These are phyloP conservation scores for Dicentrarchus labrax DNA, from an alignment of 2,113 vertebrate genomes.

Conservation along the genomic window DNA sequence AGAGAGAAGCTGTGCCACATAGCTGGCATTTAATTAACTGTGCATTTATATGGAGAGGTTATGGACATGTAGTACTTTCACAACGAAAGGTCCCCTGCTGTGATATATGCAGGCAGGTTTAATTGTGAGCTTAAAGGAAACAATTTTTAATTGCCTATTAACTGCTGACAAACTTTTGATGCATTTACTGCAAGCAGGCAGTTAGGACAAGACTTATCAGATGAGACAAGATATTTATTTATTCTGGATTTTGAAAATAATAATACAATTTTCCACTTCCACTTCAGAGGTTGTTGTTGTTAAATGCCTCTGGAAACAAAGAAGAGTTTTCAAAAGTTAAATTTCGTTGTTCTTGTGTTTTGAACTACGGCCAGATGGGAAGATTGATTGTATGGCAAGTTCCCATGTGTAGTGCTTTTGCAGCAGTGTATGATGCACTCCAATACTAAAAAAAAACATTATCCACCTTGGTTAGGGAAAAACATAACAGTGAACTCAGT, in stretches of 20 bases:
- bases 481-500: background rate
- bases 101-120: conserved; percentile 33
- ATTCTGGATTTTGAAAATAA: background rate
- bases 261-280: background rate
- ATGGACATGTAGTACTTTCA: conserved; percentile 32
- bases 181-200: background rate
- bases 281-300: background rate
- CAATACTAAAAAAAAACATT: conserved; percentile 1
- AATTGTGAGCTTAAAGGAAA: conserved; percentile 23
- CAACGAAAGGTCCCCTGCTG: conserved; percentile 29
- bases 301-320: background rate
- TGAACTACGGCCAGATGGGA: background rate
- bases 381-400: background rate
- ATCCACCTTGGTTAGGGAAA: background rate
- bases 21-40: conserved; percentile 75
- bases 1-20: conserved; percentile 55
- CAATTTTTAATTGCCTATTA: conserved; percentile 27
- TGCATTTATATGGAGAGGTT: conserved; percentile 57
- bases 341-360: background rate
- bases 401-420: background rate
- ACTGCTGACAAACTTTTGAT: conserved; percentile 13
- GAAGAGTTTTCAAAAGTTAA: background rate
- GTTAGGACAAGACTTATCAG: background rate
- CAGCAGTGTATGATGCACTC: background rate
- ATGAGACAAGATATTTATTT: background rate